Evolutionary conservation across 2,113 vertebrate genomes (phyloP), one percentile per base, ranked within the genome.

Genomic region (Spizaetus ornatus): DNA sequence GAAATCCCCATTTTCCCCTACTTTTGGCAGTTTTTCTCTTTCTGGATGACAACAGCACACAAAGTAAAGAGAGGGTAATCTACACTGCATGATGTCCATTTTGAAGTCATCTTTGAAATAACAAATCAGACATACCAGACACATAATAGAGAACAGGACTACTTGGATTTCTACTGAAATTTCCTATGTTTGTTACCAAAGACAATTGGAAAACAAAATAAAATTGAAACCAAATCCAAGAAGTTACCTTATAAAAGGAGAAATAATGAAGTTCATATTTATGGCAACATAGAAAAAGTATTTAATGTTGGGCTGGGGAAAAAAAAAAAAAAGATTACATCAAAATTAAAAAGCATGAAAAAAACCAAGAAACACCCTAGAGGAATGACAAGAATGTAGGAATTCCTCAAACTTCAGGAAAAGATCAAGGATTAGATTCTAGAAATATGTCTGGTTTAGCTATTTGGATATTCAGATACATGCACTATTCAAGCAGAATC

Each of bases 21-120:
- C 56, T 96, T 79, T 90, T 90, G 80, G 58, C 72, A 79, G 26
- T 61, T 91, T 95, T 94, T 79, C 29, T 84, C 67, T 29, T 92
- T 72, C 77, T 95, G 73, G 85, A 82, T 96, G 78, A 95, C 76
- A 86, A 69, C 14, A 11, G 16, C 86, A 73, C 34, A 93, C 73
- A 83, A 61, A 97, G 27, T 38, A 93, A 88, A 88, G 78, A 80
- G 40, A 95, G 53, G 65, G 36, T 88, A 97, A 97, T 95, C 77
- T 79, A 78, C 45, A 32, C 32, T 48, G 55, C 66, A 71, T 34
- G 62, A 71, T 70, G 18, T n/a, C 73, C 9, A 85, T 94, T 93
- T 71, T 81, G 25, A 83, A 96, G n/a, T 79, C 45, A 20, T 92
- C 61, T 89, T 48, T 96, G 80, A 81, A 96, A 91, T 80, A 97